Evolutionary conservation across 1,140 invertebrate species (phyloP).

Genomic region (Drosophila athabasca): DNA sequence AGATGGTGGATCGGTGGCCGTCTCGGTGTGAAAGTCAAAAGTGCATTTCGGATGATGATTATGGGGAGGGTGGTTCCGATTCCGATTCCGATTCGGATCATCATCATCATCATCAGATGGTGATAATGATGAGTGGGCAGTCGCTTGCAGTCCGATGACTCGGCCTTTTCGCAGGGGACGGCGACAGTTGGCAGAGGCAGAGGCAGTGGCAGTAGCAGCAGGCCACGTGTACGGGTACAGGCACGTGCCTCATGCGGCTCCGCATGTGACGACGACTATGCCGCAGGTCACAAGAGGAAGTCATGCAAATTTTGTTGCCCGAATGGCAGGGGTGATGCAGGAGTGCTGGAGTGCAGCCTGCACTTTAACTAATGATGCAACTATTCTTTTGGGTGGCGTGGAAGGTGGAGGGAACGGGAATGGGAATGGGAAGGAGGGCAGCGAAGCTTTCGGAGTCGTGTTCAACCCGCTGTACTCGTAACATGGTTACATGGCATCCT

Average conservation of each 20-base stretch:
- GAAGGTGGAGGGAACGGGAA: background rate
- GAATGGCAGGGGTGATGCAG: too few relatives aligned
- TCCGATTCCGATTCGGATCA: background rate
- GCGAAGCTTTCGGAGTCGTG: too few relatives aligned
- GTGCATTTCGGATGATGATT: constrained; percentile 1
- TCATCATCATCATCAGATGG: background rate
- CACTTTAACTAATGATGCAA: too few relatives aligned
- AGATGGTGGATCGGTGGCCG: constrained; percentile 4
- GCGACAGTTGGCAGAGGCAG: constrained; percentile 39
- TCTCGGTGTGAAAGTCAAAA: constrained; percentile 52
- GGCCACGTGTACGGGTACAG: constrained; percentile 7
- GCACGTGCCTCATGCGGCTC: constrained; percentile 6
- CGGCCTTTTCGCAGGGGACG: constrained; percentile 25
- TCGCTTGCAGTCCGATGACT: constrained; percentile 51
- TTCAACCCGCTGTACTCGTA: too few relatives aligned
- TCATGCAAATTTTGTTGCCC: constrained; percentile 47
- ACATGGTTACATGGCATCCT: constrained; percentile 24
- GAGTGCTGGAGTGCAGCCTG: too few relatives aligned
- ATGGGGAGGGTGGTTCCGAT: background rate
- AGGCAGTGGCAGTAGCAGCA: too few relatives aligned
- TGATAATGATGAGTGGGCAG: constrained; percentile 61
- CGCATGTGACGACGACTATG: background rate
- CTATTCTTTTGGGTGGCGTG: too few relatives aligned
- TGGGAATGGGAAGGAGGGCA: background rate
- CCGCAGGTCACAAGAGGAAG: constrained; percentile 50